Conservation (phyloP, 2,797 vertebrate species). For the Heteromormyrus szaboi region DNA sequence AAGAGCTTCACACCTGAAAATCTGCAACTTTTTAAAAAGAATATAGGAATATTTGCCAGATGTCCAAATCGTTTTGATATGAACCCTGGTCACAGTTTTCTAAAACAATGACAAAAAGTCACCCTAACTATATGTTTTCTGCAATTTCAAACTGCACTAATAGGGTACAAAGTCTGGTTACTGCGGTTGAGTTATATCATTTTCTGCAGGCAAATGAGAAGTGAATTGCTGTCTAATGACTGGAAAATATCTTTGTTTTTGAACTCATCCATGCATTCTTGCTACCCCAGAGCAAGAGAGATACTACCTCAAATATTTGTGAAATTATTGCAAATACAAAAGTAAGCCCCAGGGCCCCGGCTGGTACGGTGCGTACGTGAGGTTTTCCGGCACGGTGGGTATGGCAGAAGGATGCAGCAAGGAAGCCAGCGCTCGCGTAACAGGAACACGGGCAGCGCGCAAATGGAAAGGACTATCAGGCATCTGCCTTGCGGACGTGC, state of each 20-base stretch:
- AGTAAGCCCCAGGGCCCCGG: background rate
- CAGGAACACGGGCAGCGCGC: background rate
- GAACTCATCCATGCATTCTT: background rate
- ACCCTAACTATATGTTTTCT: background rate
- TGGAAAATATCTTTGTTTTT: constrained; percentile 13
- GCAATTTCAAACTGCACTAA: background rate
- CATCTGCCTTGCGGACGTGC: background rate
- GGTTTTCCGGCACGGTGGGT: background rate
- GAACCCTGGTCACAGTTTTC: background rate
- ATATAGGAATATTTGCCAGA: background rate
- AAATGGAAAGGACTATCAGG: background rate
- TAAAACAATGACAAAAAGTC: background rate
- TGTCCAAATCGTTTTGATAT: background rate
- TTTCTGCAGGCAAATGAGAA: constrained; percentile 1
- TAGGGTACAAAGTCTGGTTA: constrained; percentile 9
- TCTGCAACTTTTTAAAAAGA: background rate
- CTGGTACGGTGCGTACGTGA: background rate
- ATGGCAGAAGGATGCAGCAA: background rate
- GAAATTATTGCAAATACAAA: background rate
- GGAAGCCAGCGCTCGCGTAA: background rate
- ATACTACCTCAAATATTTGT: constrained; percentile 1
- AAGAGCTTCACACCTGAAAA: background rate
- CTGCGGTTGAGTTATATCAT: constrained; percentile 14
- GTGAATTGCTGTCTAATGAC: constrained; percentile 6
- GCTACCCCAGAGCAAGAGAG: constrained; percentile 2